Evolutionary conservation across 2,888 invertebrate species (phyloP), one percentile per base, ranked within the genome.

Genomic region (Phlogophora meticulosa): DNA sequence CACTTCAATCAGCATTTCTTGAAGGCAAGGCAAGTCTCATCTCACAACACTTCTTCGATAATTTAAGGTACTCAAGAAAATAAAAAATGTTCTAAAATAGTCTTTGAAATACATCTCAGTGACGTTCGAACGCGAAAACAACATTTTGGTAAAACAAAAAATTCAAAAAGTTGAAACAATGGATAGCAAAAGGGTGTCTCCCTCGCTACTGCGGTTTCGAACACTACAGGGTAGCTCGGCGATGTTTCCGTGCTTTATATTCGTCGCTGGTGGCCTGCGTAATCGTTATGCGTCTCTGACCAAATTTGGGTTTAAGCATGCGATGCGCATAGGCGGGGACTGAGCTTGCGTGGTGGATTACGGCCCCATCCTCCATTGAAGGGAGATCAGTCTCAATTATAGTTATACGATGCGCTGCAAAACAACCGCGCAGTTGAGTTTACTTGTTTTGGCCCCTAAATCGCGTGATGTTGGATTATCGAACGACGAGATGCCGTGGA

Each of bases 241-340:
- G 28, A 36, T 17, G 69, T 11, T 10, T 0, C 34, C 10, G 9
- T 43, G 22, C 34, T 51, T 22, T 69, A 46, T 68, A 68, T 70
- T 70, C 45, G 28, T 17, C 0, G 17, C 42, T 58, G 20, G 17
- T 42, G 13, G 46, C 22, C 45, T 69, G 68, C 68, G 68, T 69
- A 69, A 69, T 70, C 20, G 62, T 15, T 61, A 32, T 70, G 68
- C 71, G 68, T 69, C 61, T 45, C 10, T 28, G n/a, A 15, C 70
- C 28, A 49, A 51, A 22, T 9, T 59, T 28, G n/a, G 9, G 15
- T 22, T 22, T 59, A 32, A 22, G 22, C 17, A 40, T 36, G 34
- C 20, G 20, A 49, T 58, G 68, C 66, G 66, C 66, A 67, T 20
- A 46, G 17, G 17, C 55, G 17, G n/a, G n/a, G 22, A 48, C 48